Base-by-base conservation (phyloP, 2,797 vertebrate species). In the Rhinoraja longicauda region DNA sequence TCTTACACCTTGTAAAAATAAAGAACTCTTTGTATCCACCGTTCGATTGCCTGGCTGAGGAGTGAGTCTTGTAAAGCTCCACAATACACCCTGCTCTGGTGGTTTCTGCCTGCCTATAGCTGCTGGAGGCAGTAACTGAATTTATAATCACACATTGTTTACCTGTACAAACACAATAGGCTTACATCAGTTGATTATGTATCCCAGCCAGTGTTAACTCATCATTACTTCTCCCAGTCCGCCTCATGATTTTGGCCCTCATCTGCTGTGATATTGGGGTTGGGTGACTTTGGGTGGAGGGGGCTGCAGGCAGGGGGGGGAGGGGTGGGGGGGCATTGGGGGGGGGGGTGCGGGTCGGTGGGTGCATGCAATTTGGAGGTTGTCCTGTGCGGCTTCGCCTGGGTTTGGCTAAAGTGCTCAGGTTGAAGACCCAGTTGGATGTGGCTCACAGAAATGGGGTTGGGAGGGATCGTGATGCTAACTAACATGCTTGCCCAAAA, bases 71-170 rank as follows among this genome's bases (percentile, higher is more conserved):
- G 70, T 72, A 73, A 73, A 73, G 39, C 90, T 92, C 90, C 90
- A 92, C 70, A 72, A 45, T 92, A 73, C 90, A 45, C 90, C 90
- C 72, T 73, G 67, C 26, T 26, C 67, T 73, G 26, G 72, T 73
- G 90, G 24, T 92, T 92, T 70, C 90, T 92, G 90, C 15, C 39
- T 73, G 24, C 39, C 67, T 70, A 72, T 13, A 90, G 88, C 70
- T 73, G 90, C 36, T 92, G 90, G 5, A 92, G 90, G 90, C 90
- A 53, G 90, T 73, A 70, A 39, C 70, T 92, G 90, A 75, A 92
- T 92, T 92, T 92, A 92, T 92, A 92, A 92, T 92, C 90, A 92
- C 29, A 53, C 90, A 92, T 73, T 75, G 90, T 92, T 92, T 92
- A 92, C 90, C 90, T 92, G 90, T 75, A 53, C 90, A 92, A 92